Conservation (phyloP, 2,797 vertebrate genomes). For the Bovichtus diacanthus region DNA sequence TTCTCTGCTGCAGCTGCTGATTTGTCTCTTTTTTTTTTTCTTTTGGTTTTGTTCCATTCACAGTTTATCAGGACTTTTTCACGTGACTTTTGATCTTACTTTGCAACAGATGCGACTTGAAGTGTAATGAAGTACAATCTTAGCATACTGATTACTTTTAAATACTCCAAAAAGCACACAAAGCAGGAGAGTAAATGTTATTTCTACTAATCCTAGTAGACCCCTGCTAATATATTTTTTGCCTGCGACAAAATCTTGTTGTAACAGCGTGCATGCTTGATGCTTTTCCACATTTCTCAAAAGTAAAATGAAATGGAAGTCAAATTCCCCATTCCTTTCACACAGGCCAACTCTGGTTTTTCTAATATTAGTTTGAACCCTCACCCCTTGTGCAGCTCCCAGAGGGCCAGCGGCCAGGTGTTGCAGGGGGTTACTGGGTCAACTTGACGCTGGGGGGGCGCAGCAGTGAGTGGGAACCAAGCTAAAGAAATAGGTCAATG, state of each 20-base stretch:
- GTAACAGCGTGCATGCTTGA: neutral
- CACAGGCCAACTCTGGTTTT: neutral
- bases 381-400: constrained; percentile 39
- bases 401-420: constrained; percentile 58
- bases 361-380: constrained; percentile 60
- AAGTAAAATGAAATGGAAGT: neutral
- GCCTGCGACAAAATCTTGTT: neutral
- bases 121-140: too few species aligned
- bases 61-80: too few species aligned
- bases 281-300: neutral
- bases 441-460: constrained; percentile 41
- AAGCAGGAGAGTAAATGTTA: neutral
- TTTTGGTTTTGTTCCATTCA: too few species aligned
- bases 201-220: too few species aligned
- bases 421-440: constrained; percentile 66
- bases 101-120: too few species aligned
- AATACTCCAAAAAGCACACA: too few species aligned
- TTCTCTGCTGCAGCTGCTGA: neutral
- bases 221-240: neutral
- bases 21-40: neutral
- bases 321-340: neutral
- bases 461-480: constrained; percentile 40
- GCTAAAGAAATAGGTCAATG: constrained; percentile 71
- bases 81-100: too few species aligned
- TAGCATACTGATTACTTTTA: too few species aligned